phyloP scores from a whole-genome alignment of 2,797 vertebrate genomes.

The Clarias pachynema region DNA sequence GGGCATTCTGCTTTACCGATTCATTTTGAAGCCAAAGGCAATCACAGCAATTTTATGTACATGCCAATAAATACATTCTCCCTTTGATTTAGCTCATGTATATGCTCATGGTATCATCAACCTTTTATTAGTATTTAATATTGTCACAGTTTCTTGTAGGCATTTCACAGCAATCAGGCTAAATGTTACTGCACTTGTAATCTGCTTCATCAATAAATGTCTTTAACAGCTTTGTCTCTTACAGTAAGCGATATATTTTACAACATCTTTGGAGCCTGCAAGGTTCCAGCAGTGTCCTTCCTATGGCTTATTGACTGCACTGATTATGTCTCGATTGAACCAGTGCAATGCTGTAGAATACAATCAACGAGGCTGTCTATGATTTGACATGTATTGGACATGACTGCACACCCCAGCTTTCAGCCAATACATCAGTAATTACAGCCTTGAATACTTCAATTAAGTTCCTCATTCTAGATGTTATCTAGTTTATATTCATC shows the following conservation, averaged over 20 bases:
- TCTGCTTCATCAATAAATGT: conserved; percentile 26
- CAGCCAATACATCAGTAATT: conserved; percentile 62
- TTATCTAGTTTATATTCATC: conserved; percentile 61
- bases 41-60: conserved; percentile 1
- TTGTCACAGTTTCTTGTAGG: conserved; percentile 2
- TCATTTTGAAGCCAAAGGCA: background rate
- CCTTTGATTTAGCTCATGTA: background rate
- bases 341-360: conserved; percentile 43
- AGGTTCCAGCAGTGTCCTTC: conserved; percentile 24
- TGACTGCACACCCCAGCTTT: conserved; percentile 48
- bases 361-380: conserved; percentile 46
- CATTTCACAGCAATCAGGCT: conserved; percentile 1
- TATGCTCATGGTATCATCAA: background rate
- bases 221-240: conserved; percentile 26
- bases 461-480: conserved; percentile 56
- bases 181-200: conserved; percentile 21
- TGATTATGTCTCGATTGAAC: conserved; percentile 55
- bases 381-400: conserved; percentile 63
- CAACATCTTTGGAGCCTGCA: conserved; percentile 14
- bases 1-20: background rate
- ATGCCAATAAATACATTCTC: conserved; percentile 5
- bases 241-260: conserved; percentile 12
- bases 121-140: background rate
- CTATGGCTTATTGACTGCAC: conserved; percentile 30
- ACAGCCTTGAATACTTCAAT: conserved; percentile 64